phyloP scores from a whole-genome alignment of 2,888 invertebrate genomes.

The Morpho deidamia region DNA sequence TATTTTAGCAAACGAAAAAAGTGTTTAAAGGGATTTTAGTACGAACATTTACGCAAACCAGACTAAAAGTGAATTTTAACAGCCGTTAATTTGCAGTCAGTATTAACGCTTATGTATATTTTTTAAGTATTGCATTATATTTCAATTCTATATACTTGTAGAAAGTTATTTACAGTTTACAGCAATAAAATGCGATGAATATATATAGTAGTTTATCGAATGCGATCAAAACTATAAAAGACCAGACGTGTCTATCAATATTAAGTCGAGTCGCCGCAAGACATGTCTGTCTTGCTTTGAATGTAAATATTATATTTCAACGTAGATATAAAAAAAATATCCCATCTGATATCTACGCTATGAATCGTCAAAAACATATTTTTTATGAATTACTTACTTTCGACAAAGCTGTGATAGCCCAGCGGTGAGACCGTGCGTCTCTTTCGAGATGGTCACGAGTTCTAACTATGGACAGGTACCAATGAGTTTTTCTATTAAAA shows the following conservation, averaged over 20 bases:
- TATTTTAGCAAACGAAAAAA: constrained; percentile 8
- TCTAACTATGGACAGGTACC: no score
- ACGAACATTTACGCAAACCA: neutral
- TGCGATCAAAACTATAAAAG: neutral
- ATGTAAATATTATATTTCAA: neutral
- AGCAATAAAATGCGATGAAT: neutral
- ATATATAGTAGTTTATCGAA: constrained; percentile 1
- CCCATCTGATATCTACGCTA: no score
- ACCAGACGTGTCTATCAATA: neutral
- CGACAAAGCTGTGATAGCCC: no score
- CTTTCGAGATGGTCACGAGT: no score
- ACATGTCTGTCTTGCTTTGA: neutral
- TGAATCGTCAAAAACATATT: no score
- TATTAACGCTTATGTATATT: no score
- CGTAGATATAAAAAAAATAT: neutral
- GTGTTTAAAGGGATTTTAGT: neutral
- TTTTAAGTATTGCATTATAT: no score
- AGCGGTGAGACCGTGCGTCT: no score
- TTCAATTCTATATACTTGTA: no score
- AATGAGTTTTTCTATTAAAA: no score
- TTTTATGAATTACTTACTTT: no score
- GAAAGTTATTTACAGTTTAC: neutral
- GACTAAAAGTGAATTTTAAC: constrained; percentile 2
- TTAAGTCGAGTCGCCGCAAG: neutral
- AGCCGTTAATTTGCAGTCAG: no score